Percentiles rank a stretch among this genome's conserved stretches.
Conservation (phyloP, 2,113 vertebrate genomes). For the Aptenodytes patagonicus region DNA sequence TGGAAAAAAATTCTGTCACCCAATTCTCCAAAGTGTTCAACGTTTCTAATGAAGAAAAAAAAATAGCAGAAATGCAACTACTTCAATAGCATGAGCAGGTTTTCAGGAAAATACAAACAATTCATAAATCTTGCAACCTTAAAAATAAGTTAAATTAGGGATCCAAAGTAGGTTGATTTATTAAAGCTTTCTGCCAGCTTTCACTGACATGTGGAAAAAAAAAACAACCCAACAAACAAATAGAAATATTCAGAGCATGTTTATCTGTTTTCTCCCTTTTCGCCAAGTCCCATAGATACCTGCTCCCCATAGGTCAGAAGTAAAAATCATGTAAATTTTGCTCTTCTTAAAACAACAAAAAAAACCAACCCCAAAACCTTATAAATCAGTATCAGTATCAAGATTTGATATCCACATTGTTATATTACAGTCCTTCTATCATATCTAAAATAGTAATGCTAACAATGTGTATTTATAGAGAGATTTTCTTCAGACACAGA, state of each 20-base stretch:
- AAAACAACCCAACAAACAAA: background rate
- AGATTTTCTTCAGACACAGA: background rate
- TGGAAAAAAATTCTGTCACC: conserved; percentile 82
- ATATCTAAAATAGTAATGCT: background rate
- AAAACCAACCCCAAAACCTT: background rate
- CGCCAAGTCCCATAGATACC: background rate
- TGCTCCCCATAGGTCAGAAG: background rate
- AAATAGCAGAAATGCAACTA: background rate
- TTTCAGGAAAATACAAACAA: background rate
- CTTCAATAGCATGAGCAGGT: background rate
- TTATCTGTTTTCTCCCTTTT: background rate
- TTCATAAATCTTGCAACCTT: background rate
- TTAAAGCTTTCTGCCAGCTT: background rate
- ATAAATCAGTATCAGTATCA: background rate
- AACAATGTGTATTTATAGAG: background rate
- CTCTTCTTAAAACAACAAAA: background rate
- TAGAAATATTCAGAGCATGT: background rate
- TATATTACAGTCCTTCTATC: background rate
- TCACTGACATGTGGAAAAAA: background rate
- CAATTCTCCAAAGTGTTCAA: conserved; percentile 83
- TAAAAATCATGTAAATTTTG: background rate
- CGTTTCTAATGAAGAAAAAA: conserved; percentile 63
- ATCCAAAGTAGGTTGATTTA: background rate
- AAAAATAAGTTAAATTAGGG: background rate
- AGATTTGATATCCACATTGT: background rate